Evolutionary conservation across 2,888 invertebrate genomes (phyloP), one percentile per base, ranked within the genome.

Genomic region (Crematogaster levior): DNA sequence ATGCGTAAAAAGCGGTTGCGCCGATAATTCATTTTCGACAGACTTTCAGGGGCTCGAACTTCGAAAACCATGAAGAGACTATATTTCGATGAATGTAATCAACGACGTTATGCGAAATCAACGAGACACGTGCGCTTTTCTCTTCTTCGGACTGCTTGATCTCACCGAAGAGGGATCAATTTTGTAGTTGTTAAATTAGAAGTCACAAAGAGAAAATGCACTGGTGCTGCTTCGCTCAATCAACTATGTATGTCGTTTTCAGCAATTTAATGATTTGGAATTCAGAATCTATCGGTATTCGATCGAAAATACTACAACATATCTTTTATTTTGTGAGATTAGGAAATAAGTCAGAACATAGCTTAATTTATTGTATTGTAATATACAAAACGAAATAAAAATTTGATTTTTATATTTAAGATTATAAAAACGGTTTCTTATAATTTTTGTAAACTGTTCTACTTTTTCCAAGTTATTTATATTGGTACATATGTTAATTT

Each of bases 121-220:
- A 88, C 30, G 15, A 51, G 81, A 83, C 88, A 85, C 66, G 84
- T 86, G 84, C 74, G 37, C 5, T 21, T 7, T 70, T n/a, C n/a
- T n/a, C 77, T 27, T 40, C 34, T 12, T 27, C 46, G 12, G 30
- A 9, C 72, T 30, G 21, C 12, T 46, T 18, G 70, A 51, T n/a
- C n/a, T 73, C 61, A 60, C 37, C 24, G 65, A 34, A 43, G 10
- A n/a, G 3, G 56, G 46, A 51, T 85, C 66, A 53, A 63, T 34
- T 70, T 81, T 61, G 72, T 37, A 37, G 48, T 43, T 46, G 48
- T 48, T 60, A 53, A 79, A 56, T 21, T 68, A 75, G 82, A 75
- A 68, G 74, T 70, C 34, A 65, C 34, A 56, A 53, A 34, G 51
- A 73, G 46, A 30, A 9, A 15, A n/a, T 10, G 12, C 72, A 81